Percentiles rank a stretch among this genome's conserved stretches.
Evolutionary conservation across 1,140 invertebrate species (phyloP).

Genomic region (Bombus turneri): DNA sequence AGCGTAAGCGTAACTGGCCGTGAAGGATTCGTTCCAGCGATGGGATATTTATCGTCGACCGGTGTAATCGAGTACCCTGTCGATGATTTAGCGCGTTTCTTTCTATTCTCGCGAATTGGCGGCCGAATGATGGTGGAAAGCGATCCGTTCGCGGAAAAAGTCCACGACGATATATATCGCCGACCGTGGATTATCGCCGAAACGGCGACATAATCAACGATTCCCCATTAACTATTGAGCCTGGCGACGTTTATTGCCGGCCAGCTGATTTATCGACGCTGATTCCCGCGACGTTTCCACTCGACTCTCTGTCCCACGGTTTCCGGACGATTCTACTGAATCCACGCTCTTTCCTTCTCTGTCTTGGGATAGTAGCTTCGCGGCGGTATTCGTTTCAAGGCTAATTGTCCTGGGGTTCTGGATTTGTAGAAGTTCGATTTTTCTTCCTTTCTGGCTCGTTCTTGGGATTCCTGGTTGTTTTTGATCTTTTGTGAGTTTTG

Average conservation of each 20-base stretch:
- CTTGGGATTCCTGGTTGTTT: not conserved
- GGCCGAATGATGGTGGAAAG: conserved; percentile 4
- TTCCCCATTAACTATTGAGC: conserved; percentile 60
- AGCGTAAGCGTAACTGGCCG: conserved; percentile 30
- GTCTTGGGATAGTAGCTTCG: not conserved
- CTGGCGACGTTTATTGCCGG: conserved; percentile 61
- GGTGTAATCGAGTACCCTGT: conserved; percentile 22
- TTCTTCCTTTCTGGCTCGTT: not conserved
- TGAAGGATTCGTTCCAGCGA: conserved; percentile 42
- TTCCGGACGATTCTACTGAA: conserved; percentile 37
- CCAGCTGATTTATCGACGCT: conserved; percentile 57
- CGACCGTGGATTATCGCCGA: conserved; percentile 57
- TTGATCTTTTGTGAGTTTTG: not conserved
- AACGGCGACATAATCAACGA: conserved; percentile 61
- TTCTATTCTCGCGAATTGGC: not conserved
- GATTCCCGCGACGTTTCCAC: conserved; percentile 48
- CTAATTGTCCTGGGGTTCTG: conserved; percentile 32
- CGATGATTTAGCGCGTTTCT: conserved; percentile 55
- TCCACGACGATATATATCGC: conserved; percentile 14
- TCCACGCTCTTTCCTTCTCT: not conserved
- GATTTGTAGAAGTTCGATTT: not conserved
- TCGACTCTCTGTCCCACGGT: conserved; percentile 44
- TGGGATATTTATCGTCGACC: conserved; percentile 58
- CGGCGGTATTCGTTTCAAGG: conserved; percentile 40
- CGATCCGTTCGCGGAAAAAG: conserved; percentile 1